Conservation (phyloP, 1,140 invertebrate genomes). For the Pomacea maculata region DNA sequence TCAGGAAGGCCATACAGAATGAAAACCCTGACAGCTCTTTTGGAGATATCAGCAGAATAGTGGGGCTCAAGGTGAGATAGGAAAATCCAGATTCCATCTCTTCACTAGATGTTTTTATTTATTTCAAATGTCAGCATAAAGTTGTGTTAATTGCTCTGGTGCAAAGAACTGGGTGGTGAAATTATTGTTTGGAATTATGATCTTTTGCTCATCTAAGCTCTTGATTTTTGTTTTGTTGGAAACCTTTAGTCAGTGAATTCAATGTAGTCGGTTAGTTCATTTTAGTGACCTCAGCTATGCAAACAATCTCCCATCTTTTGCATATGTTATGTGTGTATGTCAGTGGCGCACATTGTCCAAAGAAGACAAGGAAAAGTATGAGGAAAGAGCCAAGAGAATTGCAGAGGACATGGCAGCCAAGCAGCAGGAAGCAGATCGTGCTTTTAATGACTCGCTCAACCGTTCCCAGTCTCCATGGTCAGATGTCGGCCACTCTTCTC, state of each 20-base stretch:
- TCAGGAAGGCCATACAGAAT: conserved; percentile 84
- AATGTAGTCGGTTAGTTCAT: no score
- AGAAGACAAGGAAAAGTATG: conserved; percentile 90
- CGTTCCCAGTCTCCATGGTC: conserved; percentile 51
- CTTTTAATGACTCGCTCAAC: conserved; percentile 55
- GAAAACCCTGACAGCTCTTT: conserved; percentile 95
- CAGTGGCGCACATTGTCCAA: conserved; percentile 90
- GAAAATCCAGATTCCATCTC: no score
- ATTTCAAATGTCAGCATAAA: no score
- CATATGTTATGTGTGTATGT: background rate
- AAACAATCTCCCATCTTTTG: no score
- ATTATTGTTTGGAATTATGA: no score
- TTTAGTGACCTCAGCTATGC: no score
- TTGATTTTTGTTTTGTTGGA: no score
- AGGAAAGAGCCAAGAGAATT: conserved; percentile 68
- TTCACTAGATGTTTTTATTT: background rate
- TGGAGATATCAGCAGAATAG: conserved; percentile 96
- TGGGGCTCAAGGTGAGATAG: conserved; percentile 84
- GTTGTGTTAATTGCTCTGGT: no score
- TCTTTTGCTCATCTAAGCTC: no score
- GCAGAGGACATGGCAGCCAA: conserved; percentile 59
- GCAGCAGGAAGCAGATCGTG: conserved; percentile 56
- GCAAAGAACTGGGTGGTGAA: no score
- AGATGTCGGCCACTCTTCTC: conserved; percentile 28
- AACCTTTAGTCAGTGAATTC: no score